These are phyloP conservation scores for Eupsilia transversa DNA, from an alignment of 2,888 invertebrate species.

Conservation along the genomic window DNA sequence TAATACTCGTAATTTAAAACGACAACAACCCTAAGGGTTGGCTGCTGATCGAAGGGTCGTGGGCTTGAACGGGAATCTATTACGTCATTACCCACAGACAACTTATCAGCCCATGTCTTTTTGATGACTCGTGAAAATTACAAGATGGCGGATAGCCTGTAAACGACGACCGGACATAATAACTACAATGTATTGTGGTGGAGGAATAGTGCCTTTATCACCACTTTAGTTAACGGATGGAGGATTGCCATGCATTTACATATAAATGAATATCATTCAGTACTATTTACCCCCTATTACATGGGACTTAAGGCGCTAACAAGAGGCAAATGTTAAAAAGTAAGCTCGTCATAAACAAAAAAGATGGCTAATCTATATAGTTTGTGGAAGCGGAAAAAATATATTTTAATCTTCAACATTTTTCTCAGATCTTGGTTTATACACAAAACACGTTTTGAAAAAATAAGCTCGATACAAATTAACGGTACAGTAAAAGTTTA, in stretches of 20 bases:
- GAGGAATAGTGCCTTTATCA: constrained; percentile 1
- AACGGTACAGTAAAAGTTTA: too few species aligned
- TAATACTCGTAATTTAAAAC: constrained; percentile 64
- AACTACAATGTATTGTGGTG: constrained; percentile 16
- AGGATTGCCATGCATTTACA: constrained; percentile 4
- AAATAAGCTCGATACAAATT: too few species aligned
- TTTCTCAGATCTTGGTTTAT: too few species aligned
- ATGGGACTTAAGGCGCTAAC: too few species aligned
- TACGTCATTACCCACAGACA: constrained; percentile 61
- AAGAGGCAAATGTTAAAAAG: too few species aligned
- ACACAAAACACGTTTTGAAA: too few species aligned
- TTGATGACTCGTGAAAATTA: constrained; percentile 58
- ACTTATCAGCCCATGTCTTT: constrained; percentile 45
- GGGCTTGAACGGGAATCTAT: constrained; percentile 52
- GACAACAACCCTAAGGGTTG: constrained; percentile 59
- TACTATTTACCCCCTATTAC: too few species aligned
- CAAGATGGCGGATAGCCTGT: constrained; percentile 34
- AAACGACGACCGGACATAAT: constrained; percentile 32
- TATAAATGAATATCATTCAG: constrained; percentile 13
- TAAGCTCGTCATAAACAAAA: too few species aligned
- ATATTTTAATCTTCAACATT: too few species aligned
- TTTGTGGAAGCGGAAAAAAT: too few species aligned
- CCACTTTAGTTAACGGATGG: not conserved
- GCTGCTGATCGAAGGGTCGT: constrained; percentile 62
- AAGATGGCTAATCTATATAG: too few species aligned